Evolutionary conservation across 2,888 invertebrate genomes (phyloP).

Genomic region (Halocaridina rubra): DNA sequence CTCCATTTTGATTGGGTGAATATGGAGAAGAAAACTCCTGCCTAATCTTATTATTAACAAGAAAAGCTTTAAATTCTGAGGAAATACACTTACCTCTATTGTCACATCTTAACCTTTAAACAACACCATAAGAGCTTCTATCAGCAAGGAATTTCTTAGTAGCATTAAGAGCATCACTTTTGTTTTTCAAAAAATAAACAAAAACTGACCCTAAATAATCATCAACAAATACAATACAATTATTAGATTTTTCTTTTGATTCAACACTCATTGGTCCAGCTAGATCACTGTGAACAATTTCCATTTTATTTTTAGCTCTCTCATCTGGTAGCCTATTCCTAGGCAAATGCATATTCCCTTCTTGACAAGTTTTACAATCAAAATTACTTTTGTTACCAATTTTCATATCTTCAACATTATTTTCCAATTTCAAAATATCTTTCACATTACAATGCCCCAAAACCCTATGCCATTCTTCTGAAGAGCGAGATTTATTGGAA

Average conservation of each 20-base stretch:
- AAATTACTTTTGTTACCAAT: constrained; percentile 1
- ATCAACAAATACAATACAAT: neutral
- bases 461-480: constrained; percentile 16
- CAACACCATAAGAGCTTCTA: neutral
- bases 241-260: no score
- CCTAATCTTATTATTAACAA: neutral
- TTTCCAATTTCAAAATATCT: constrained; percentile 11
- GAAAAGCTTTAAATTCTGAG: no score
- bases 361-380: constrained; percentile 16
- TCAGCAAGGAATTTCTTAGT: neutral
- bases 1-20: neutral
- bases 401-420: constrained; percentile 19
- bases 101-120: neutral
- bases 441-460: constrained; percentile 26
- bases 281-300: neutral
- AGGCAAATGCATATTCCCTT: constrained; percentile 19
- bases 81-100: neutral
- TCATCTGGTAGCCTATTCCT: constrained; percentile 12
- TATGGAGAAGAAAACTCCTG: neutral
- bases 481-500: neutral
- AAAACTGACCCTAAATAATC: neutral
- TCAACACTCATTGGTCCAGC: neutral
- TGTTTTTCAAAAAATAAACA: neutral
- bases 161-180: neutral
- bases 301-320: neutral